phyloP scores from a whole-genome alignment of 2,797 vertebrate species.

The Lacerta viridis region DNA sequence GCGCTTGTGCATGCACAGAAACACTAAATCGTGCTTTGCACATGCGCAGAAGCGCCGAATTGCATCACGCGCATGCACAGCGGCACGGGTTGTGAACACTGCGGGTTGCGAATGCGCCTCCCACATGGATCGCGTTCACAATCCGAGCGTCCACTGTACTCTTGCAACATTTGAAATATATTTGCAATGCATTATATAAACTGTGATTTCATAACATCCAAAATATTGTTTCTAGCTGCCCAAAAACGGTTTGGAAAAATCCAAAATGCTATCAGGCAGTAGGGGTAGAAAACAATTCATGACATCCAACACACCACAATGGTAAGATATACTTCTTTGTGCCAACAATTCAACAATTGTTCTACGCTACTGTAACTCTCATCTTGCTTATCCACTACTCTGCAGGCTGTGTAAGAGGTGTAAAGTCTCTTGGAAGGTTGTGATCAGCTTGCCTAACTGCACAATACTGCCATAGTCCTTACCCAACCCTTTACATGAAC shows the following conservation, averaged over 20 bases:
- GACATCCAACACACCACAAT: background rate
- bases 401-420: background rate
- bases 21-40: no score
- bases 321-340: background rate
- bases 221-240: background rate
- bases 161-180: constrained; percentile 5
- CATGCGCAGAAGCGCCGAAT: no score
- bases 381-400: background rate
- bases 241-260: background rate
- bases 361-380: background rate
- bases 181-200: background rate
- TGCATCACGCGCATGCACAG: no score
- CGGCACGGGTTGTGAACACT: no score
- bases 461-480: background rate
- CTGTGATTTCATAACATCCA: background rate
- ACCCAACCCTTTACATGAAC: background rate
- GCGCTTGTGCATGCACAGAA: no score
- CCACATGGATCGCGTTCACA: no score
- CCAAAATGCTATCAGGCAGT: background rate
- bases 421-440: background rate
- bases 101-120: no score
- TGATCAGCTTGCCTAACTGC: background rate
- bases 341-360: background rate
- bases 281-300: background rate
- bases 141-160: no score